Evolutionary conservation across 2,113 vertebrate species (phyloP).

Genomic region (Oxyura jamaicensis): DNA sequence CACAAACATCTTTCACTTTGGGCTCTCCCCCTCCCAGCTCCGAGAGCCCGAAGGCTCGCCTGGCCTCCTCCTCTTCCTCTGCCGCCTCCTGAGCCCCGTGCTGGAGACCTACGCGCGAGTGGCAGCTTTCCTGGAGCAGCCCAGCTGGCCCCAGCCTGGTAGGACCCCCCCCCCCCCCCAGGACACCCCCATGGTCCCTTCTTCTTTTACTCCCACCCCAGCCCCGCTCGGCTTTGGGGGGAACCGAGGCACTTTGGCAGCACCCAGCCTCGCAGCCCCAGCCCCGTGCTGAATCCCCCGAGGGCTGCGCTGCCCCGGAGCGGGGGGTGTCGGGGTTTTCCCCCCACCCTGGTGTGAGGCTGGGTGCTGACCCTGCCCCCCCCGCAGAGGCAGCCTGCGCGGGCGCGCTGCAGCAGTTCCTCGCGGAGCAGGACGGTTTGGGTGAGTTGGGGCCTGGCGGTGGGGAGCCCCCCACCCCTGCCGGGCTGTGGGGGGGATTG

Average conservation of each 20-base stretch:
- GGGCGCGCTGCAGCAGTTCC: slow-evolving; percentile 72
- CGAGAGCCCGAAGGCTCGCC: slow-evolving; percentile 80
- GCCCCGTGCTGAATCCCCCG: fast-evolving
- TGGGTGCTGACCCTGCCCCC: not conserved
- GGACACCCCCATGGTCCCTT: not conserved
- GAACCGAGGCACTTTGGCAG: not conserved
- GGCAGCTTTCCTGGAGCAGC: slow-evolving; percentile 64
- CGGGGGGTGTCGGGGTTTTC: not conserved
- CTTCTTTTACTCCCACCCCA: fast-evolving
- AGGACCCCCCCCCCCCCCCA: not conserved
- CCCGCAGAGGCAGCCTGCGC: not conserved
- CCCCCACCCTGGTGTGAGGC: fast-evolving
- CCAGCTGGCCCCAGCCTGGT: slow-evolving; percentile 1
- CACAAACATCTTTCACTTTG: not conserved
- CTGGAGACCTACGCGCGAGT: slow-evolving; percentile 80
- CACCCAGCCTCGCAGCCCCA: not conserved
- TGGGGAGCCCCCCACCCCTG: not conserved
- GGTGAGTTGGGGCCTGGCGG: slow-evolving; percentile 74
- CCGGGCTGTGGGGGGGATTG: not conserved
- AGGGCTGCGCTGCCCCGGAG: not conserved
- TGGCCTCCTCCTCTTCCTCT: slow-evolving; percentile 87
- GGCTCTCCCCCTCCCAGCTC: slow-evolving; percentile 69
- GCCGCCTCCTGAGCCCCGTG: slow-evolving; percentile 83
- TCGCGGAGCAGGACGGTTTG: slow-evolving; percentile 74
- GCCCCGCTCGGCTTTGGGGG: not conserved